Percentiles rank a stretch among this genome's conserved stretches.
Conservation (phyloP, 2,113 vertebrate species). For the Condylura cristata region DNA sequence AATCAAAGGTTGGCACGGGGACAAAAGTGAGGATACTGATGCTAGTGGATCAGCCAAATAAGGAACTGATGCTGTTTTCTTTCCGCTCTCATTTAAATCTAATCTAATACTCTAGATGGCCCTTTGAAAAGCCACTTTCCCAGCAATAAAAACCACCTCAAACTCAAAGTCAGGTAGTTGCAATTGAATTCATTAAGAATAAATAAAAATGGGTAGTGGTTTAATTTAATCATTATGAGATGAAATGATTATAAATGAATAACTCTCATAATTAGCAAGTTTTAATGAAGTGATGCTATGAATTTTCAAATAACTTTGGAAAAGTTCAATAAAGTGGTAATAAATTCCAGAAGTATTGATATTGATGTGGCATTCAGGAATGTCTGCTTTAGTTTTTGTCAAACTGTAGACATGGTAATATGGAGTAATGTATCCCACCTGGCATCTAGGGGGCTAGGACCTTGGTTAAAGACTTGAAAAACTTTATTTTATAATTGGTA, state of each 20-base stretch:
- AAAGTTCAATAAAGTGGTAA: neutral
- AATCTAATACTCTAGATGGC: neutral
- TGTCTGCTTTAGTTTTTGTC: neutral
- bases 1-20: no score
- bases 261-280: constrained; percentile 37
- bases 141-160: constrained; percentile 62
- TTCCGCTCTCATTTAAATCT: constrained; percentile 54
- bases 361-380: neutral
- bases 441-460: neutral
- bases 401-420: neutral
- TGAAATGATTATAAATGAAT: neutral
- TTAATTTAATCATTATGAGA: neutral
- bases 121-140: neutral
- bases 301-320: constrained; percentile 30
- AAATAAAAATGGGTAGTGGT: constrained; percentile 2
- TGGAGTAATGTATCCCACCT: neutral
- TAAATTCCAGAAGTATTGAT: neutral
- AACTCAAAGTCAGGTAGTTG: constrained; percentile 51
- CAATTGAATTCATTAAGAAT: constrained; percentile 8
- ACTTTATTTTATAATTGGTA: neutral
- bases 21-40: no score
- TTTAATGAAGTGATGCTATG: neutral
- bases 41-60: neutral
- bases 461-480: neutral
- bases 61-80: constrained; percentile 37